Evolutionary conservation across 2,888 invertebrate species (phyloP).

Genomic region (Drosophila meridionalis): DNA sequence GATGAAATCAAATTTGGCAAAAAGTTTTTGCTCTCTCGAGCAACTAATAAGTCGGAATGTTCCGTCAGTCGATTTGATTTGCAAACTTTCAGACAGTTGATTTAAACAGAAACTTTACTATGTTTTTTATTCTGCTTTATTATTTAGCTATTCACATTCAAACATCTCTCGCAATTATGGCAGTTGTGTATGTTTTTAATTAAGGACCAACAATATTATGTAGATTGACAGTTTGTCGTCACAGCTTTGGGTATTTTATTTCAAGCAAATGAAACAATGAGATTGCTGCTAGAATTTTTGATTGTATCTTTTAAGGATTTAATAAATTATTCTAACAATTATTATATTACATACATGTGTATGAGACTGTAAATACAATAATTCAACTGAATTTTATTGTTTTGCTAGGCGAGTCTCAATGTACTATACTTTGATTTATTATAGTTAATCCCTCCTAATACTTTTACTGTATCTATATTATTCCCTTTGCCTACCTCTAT

Average conservation of each 20-base stretch:
- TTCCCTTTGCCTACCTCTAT: no score
- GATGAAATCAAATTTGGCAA: slow-evolving; percentile 66
- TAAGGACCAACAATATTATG: not conserved
- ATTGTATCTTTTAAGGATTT: not conserved
- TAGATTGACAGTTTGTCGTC: not conserved
- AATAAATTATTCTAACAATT: not conserved
- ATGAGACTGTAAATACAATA: not conserved
- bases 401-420: not conserved
- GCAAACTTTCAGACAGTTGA: slow-evolving; percentile 10
- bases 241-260: not conserved
- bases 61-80: slow-evolving; percentile 26
- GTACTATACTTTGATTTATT: not conserved
- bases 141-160: slow-evolving; percentile 5
- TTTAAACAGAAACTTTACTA: slow-evolving; percentile 1
- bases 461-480: not conserved
- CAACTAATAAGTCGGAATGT: slow-evolving; percentile 40
- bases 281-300: not conserved
- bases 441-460: not conserved
- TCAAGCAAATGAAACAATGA: not conserved
- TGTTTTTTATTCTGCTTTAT: not conserved
- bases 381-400: not conserved
- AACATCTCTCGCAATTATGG: not conserved
- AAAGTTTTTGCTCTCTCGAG: slow-evolving; percentile 37
- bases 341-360: not conserved
- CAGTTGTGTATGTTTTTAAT: slow-evolving; percentile 1